These are phyloP conservation scores for Abrostola tripartita DNA, from an alignment of 2,888 invertebrate species.

Conservation along the genomic window DNA sequence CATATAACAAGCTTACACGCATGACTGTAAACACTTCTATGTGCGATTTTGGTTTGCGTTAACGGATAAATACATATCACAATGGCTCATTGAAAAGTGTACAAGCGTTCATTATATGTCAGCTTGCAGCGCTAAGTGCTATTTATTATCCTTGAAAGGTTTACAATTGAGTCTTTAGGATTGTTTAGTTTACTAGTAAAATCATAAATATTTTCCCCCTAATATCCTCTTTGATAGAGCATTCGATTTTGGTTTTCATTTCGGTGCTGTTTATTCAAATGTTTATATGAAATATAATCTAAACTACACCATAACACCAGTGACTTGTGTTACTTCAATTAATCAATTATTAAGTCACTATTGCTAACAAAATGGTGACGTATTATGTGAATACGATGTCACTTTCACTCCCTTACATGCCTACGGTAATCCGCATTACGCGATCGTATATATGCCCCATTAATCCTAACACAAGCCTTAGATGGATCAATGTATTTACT, in stretches of 20 bases:
- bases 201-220: background rate
- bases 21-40: conserved; percentile 32
- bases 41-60: conserved; percentile 20
- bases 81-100: conserved; percentile 25
- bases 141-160: background rate
- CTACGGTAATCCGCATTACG: background rate
- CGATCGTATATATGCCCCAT: background rate
- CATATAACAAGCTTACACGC: conserved; percentile 15
- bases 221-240: too few relatives aligned
- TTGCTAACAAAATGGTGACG: too few relatives aligned
- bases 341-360: too few relatives aligned
- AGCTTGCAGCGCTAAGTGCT: background rate
- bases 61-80: conserved; percentile 29
- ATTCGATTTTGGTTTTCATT: too few relatives aligned
- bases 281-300: too few relatives aligned
- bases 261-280: too few relatives aligned
- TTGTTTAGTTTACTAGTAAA: background rate
- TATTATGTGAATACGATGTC: too few relatives aligned
- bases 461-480: background rate
- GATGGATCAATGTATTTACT: background rate
- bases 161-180: background rate
- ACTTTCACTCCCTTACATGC: background rate
- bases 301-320: too few relatives aligned
- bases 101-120: conserved; percentile 16
- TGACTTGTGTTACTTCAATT: too few relatives aligned